phyloP scores from a whole-genome alignment of 2,113 vertebrate genomes.

The Seriola aureovittata region DNA sequence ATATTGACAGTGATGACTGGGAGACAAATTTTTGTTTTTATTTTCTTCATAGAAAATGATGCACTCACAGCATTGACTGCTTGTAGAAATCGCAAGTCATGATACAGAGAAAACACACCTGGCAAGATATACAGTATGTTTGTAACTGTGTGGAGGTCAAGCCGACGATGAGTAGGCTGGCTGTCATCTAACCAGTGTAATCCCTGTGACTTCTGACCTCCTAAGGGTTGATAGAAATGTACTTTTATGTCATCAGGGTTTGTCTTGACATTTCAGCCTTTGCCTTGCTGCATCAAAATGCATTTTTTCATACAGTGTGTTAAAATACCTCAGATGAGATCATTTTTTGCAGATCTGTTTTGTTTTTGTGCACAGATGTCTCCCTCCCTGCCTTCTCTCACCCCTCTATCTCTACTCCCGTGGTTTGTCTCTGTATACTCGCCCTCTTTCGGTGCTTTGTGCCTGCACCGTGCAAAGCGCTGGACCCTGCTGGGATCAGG shows the following conservation, averaged over 20 bases:
- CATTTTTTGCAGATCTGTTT: conserved; percentile 4
- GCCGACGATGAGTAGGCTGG: conserved; percentile 34
- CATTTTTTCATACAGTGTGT: not conserved
- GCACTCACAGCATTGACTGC: not conserved
- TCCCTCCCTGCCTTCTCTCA: not conserved
- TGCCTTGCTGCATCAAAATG: not conserved
- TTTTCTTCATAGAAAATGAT: not conserved
- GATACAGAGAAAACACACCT: conserved; percentile 22
- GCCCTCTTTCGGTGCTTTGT: conserved; percentile 17
- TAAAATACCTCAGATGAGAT: conserved; percentile 5
- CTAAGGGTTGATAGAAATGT: not conserved
- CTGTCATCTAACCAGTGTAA: conserved; percentile 15
- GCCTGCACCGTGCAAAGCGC: conserved; percentile 8
- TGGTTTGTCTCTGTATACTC: conserved; percentile 22
- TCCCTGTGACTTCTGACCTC: conserved; percentile 41
- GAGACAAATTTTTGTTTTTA: not conserved
- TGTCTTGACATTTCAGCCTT: not conserved
- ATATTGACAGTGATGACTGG: conserved; percentile 19
- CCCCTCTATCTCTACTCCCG: conserved; percentile 4
- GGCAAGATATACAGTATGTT: conserved; percentile 13
- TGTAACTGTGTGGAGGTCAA: conserved; percentile 32
- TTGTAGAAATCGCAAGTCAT: not conserved
- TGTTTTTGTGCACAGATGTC: not conserved
- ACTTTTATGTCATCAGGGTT: conserved; percentile 6
- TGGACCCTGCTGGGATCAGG: conserved; percentile 50